Evolutionary conservation across 1,140 invertebrate species (phyloP).

Genomic region (Homalodisca vitripennis): DNA sequence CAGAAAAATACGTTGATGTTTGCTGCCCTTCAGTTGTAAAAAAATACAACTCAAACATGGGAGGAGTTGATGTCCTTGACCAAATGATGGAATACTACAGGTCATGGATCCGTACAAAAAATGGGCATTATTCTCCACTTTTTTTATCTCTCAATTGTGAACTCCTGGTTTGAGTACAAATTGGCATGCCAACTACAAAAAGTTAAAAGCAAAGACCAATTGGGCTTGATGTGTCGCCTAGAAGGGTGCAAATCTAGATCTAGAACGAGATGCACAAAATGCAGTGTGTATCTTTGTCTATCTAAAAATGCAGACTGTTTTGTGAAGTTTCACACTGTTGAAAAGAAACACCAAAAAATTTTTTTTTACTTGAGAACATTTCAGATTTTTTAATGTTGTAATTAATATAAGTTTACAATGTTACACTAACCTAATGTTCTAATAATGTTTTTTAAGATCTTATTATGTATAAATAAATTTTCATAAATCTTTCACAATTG

Average conservation of each 20-base stretch:
- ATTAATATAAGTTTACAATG: too few species aligned
- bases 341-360: too few species aligned
- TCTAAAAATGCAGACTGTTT: too few species aligned
- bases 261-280: neutral
- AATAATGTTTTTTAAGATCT: too few species aligned
- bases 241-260: neutral
- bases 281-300: too few species aligned
- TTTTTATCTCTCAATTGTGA: neutral
- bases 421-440: too few species aligned
- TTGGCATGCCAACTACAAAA: neutral
- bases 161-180: conserved; percentile 11
- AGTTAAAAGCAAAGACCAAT: neutral
- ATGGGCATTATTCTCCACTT: conserved; percentile 44
- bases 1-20: neutral
- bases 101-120: conserved; percentile 41
- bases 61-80: conserved; percentile 45
- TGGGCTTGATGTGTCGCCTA: conserved; percentile 4
- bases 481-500: too few species aligned
- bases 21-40: neutral
- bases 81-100: too few species aligned
- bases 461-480: too few species aligned
- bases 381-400: too few species aligned
- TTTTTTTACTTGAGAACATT: too few species aligned
- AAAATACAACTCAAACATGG: conserved; percentile 37
- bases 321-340: too few species aligned